A percentile compares a stretch with the other conserved stretches of the same genome.
Conservation (phyloP, 2,888 invertebrate genomes). For the Crematogaster levior region DNA sequence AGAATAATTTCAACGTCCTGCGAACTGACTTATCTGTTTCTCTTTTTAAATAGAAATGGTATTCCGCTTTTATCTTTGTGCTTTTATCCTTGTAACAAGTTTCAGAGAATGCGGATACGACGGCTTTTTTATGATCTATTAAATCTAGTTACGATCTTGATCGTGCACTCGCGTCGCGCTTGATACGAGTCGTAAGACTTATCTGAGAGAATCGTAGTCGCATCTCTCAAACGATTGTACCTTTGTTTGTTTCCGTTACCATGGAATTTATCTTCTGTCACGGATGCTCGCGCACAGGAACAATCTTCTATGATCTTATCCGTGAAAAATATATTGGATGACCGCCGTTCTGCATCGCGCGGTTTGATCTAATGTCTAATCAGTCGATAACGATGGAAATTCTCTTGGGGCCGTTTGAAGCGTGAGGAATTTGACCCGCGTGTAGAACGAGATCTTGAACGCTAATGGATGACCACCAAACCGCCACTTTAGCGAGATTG, state of each 20-base stretch:
- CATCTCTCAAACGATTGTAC: slow-evolving; percentile 35
- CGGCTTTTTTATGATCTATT: slow-evolving; percentile 63
- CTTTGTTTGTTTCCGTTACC: slow-evolving; percentile 57
- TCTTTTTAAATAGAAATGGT: slow-evolving; percentile 31
- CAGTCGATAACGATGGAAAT: slow-evolving; percentile 34
- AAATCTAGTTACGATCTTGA: slow-evolving; percentile 63
- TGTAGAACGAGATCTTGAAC: slow-evolving; percentile 32
- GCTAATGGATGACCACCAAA: slow-evolving; percentile 54
- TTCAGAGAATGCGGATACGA: slow-evolving; percentile 37
- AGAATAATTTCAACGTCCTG: slow-evolving; percentile 27
- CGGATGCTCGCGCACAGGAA: not conserved
- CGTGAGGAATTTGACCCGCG: slow-evolving; percentile 25
- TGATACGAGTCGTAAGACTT: slow-evolving; percentile 66
- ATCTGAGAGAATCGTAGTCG: slow-evolving; percentile 42
- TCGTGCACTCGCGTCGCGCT: slow-evolving; percentile 32
- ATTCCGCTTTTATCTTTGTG: slow-evolving; percentile 58
- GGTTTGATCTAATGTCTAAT: slow-evolving; percentile 4
- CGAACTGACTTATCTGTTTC: slow-evolving; percentile 61
- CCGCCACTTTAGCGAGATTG: slow-evolving; percentile 55
- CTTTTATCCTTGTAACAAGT: slow-evolving; percentile 54
- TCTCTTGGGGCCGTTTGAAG: not conserved
- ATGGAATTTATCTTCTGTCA: slow-evolving; percentile 10
- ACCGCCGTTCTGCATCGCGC: not conserved
- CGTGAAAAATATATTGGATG: slow-evolving; percentile 9
- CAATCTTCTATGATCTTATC: slow-evolving; percentile 1